Evolutionary conservation across 1,140 invertebrate genomes (phyloP).

Genomic region (roundworm (Caenorhabditis elegans)): DNA sequence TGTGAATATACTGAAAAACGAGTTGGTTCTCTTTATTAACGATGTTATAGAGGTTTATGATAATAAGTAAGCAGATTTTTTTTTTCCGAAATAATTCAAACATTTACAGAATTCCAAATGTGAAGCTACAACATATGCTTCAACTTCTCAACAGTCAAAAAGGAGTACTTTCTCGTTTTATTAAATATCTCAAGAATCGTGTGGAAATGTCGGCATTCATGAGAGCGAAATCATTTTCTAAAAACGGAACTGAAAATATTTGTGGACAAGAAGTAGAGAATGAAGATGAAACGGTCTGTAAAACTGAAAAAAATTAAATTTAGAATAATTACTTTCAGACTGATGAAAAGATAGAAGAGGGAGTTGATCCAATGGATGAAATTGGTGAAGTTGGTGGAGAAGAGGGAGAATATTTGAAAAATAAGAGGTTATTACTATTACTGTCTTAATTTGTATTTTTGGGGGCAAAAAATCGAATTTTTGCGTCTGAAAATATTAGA

Average conservation of each 20-base stretch:
- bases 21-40: background rate
- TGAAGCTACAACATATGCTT: background rate
- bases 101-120: background rate
- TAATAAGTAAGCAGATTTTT: background rate
- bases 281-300: background rate
- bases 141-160: background rate
- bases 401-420: constrained; percentile 3
- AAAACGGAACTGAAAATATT: background rate
- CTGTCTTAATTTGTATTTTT: no score
- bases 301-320: no score
- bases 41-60: background rate
- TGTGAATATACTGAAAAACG: background rate
- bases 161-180: background rate
- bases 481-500: background rate
- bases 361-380: background rate
- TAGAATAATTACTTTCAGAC: background rate
- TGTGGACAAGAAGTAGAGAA: background rate
- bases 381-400: background rate
- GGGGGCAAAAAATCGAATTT: no score
- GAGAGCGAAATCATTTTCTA: background rate
- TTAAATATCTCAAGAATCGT: background rate
- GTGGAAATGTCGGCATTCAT: background rate
- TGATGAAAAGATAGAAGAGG: background rate
- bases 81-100: background rate
- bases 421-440: no score